Evolutionary conservation across 1,140 invertebrate species (phyloP).

Genomic region (Ptiloglossa arizonensis): DNA sequence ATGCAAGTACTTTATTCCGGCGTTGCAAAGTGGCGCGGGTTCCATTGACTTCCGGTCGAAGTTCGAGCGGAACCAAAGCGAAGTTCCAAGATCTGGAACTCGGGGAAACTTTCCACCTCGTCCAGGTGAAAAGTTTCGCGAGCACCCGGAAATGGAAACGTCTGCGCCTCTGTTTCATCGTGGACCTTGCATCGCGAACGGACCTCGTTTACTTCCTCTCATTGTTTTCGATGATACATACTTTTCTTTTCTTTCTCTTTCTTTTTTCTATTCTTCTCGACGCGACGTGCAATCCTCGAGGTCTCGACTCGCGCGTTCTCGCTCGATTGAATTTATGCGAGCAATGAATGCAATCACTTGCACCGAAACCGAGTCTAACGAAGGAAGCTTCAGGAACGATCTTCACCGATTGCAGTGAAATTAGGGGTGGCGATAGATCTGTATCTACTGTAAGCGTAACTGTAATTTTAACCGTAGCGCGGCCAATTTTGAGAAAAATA

Average conservation of each 20-base stretch:
- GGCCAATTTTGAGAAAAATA: too few relatives aligned
- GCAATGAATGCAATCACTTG: too few relatives aligned
- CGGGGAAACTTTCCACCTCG: constrained; percentile 32
- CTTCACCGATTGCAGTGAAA: too few relatives aligned
- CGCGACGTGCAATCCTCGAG: too few relatives aligned
- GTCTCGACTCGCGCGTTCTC: too few relatives aligned
- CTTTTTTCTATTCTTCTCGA: neutral
- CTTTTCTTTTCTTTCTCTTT: neutral
- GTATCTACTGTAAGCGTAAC: too few relatives aligned
- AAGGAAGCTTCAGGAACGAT: too few relatives aligned
- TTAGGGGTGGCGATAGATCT: too few relatives aligned
- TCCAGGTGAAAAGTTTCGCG: constrained; percentile 37
- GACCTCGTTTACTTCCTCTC: neutral
- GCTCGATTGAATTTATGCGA: too few relatives aligned
- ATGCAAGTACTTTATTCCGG: constrained; percentile 29
- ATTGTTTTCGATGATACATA: neutral
- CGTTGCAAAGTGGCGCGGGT: constrained; percentile 38
- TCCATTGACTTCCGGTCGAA: constrained; percentile 59
- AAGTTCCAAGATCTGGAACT: constrained; percentile 33
- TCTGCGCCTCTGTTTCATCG: constrained; percentile 39
- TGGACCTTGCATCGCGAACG: constrained; percentile 6
- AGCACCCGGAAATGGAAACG: constrained; percentile 57
- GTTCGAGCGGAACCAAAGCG: constrained; percentile 30
- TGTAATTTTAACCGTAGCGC: too few relatives aligned
- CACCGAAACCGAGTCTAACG: too few relatives aligned